These are phyloP conservation scores for Lamellibrachia luymesi DNA, from an alignment of 1,140 invertebrate genomes.

Conservation along the genomic window DNA sequence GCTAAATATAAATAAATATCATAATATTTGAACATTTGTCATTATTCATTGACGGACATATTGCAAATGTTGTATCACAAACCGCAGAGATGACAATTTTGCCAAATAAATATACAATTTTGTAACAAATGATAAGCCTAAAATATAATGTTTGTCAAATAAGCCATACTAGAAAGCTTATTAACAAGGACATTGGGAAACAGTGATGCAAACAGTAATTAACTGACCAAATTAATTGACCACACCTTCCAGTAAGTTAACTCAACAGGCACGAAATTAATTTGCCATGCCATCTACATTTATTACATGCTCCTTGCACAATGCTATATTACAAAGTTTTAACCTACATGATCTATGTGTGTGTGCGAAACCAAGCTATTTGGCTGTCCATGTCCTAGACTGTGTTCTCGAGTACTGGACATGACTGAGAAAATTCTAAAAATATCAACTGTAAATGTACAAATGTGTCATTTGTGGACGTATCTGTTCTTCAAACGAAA, in stretches of 20 bases:
- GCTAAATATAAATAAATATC: background rate
- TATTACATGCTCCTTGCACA: background rate
- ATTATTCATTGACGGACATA: background rate
- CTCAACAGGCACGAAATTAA: constrained; percentile 28
- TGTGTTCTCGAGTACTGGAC: background rate
- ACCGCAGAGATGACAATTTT: background rate
- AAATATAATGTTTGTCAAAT: background rate
- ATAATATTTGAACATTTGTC: background rate
- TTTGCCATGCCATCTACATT: background rate
- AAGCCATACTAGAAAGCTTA: background rate
- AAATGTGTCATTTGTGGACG: background rate
- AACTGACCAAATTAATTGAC: constrained; percentile 21
- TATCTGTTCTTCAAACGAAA: too few species aligned
- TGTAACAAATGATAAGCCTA: too few species aligned
- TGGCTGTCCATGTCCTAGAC: background rate
- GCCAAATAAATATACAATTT: too few species aligned
- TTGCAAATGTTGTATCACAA: background rate
- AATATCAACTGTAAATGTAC: constrained; percentile 1
- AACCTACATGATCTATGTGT: background rate
- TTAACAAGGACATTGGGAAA: background rate
- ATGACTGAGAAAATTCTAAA: background rate
- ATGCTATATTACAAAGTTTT: constrained; percentile 22
- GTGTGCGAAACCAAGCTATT: background rate
- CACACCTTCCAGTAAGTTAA: constrained; percentile 31
- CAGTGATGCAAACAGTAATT: background rate